Percentiles rank a stretch among this genome's conserved stretches.
phyloP scores from a whole-genome alignment of 2,797 vertebrate genomes.

The Peromyscus melanophrys region DNA sequence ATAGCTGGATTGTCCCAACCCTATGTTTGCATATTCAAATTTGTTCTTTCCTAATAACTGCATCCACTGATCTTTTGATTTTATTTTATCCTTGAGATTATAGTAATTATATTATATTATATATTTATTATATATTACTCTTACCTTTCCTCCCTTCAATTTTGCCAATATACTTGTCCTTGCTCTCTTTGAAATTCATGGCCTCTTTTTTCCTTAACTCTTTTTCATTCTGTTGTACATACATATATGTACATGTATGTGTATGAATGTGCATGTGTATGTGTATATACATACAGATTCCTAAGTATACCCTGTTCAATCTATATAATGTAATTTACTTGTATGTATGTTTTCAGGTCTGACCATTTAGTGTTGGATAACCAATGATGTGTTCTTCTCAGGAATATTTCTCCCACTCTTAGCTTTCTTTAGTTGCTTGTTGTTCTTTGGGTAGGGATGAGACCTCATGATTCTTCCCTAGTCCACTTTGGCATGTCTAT shows the following conservation, averaged over 20 bases:
- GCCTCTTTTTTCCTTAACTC: neutral
- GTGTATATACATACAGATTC: too few species aligned
- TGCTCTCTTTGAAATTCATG: neutral
- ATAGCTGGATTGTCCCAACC: neutral
- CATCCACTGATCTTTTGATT: neutral
- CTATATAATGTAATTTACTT: neutral
- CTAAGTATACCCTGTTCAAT: neutral
- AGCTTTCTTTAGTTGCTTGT: too few species aligned
- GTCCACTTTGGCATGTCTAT: neutral
- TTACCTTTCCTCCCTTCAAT: neutral
- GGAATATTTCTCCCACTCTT: neutral
- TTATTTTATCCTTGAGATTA: neutral
- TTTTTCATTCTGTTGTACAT: neutral
- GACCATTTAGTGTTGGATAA: neutral
- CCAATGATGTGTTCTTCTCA: neutral
- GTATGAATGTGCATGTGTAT: accelerated
- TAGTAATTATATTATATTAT: too few species aligned
- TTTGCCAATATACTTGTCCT: neutral
- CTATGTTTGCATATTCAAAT: too few species aligned
- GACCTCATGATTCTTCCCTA: neutral
- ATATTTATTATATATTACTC: too few species aligned
- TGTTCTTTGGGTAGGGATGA: neutral
- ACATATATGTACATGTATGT: neutral
- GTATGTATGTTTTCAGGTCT: neutral
- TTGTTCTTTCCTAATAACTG: neutral